A percentile compares a stretch with the other conserved stretches of the same genome.
Evolutionary conservation across 2,797 vertebrate species (phyloP).

Genomic region (Pseudochromis fuscus): DNA sequence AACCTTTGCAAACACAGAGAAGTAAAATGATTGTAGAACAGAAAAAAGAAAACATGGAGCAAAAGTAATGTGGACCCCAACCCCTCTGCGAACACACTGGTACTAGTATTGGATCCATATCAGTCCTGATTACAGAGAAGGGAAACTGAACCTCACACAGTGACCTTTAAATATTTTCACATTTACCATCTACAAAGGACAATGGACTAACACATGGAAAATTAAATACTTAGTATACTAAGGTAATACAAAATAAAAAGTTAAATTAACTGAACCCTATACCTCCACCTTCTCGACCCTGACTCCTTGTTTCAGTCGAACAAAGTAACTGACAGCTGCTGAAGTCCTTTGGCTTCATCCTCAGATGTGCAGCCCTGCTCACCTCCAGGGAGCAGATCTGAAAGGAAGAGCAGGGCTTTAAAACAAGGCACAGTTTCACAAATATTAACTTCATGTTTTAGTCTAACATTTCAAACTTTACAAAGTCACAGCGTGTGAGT

Average conservation of each 20-base stretch:
- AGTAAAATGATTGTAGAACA: too few relatives aligned
- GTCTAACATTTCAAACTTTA: neutral
- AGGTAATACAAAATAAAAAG: too few relatives aligned
- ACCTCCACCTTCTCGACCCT: neutral
- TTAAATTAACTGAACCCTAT: neutral
- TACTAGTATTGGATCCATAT: too few relatives aligned
- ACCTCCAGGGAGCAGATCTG: too few relatives aligned
- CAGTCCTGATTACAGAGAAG: neutral
- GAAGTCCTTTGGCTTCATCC: neutral
- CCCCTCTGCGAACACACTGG: too few relatives aligned
- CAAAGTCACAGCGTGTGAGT: neutral
- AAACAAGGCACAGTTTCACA: neutral
- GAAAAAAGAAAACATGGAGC: too few relatives aligned
- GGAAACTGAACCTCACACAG: neutral
- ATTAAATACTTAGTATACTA: neutral
- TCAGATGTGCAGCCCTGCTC: too few relatives aligned
- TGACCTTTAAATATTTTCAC: neutral
- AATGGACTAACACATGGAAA: neutral
- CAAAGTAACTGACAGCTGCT: neutral
- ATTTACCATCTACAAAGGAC: neutral
- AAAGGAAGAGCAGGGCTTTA: neutral
- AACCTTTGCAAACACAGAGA: too few relatives aligned
- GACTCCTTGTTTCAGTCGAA: neutral
- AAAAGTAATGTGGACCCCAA: too few relatives aligned
- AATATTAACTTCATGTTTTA: neutral